phyloP scores from a whole-genome alignment of 2,113 vertebrate genomes.

The Mirza zaza region DNA sequence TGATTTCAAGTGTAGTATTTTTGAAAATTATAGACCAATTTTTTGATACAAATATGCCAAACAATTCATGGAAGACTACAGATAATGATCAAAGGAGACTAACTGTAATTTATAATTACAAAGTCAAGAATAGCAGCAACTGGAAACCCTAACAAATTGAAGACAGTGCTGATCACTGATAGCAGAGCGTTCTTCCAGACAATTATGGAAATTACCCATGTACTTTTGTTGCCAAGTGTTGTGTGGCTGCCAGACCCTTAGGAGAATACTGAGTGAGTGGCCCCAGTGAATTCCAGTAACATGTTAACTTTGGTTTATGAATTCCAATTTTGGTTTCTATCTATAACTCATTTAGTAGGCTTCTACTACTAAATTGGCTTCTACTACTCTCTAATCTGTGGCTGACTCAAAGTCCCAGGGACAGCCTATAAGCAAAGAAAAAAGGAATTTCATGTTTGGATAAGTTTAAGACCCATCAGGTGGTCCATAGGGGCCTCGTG shows the following conservation, averaged over 20 bases:
- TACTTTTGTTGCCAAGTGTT: background rate
- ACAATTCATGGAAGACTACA: background rate
- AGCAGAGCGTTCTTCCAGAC: background rate
- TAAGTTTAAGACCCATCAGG: background rate
- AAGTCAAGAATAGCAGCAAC: background rate
- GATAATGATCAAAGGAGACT: background rate
- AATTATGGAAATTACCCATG: background rate
- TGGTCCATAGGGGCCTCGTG: background rate
- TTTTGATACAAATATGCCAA: background rate
- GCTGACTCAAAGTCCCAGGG: background rate
- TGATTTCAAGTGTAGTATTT: background rate
- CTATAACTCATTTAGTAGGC: background rate
- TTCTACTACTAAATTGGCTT: background rate
- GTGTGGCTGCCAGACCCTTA: background rate
- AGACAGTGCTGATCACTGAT: background rate
- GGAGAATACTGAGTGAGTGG: background rate
- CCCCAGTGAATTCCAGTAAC: background rate
- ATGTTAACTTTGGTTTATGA: conserved; percentile 10
- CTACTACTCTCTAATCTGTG: background rate
- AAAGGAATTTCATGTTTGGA: background rate
- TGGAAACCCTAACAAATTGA: background rate
- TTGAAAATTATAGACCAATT: background rate
- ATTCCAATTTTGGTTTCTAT: conserved; percentile 26
- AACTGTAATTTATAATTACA: background rate
- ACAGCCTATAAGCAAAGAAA: background rate